These are phyloP conservation scores for Chiloscyllium punctatum DNA, from an alignment of 2,797 vertebrate genomes.

Conservation along the genomic window DNA sequence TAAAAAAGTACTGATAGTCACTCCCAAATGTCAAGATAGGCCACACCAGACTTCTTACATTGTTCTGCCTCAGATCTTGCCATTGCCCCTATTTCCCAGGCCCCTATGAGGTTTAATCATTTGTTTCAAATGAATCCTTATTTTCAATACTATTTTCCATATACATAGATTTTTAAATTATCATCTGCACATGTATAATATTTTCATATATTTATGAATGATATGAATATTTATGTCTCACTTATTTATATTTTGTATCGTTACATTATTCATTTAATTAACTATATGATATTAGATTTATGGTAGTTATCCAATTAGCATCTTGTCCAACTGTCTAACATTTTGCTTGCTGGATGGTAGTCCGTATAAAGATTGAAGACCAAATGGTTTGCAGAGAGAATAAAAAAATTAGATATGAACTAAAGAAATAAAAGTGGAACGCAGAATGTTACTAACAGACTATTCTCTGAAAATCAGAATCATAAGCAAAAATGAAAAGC, in stretches of 20 bases:
- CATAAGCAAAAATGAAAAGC: conserved; percentile 43
- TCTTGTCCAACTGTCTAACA: not conserved
- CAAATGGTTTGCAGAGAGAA: not conserved
- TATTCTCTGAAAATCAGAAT: conserved; percentile 39
- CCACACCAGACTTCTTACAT: no score
- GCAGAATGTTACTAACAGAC: not conserved
- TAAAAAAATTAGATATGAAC: not conserved
- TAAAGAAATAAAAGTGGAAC: not conserved
- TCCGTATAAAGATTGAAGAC: not conserved
- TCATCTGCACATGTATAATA: not conserved
- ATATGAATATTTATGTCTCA: not conserved
- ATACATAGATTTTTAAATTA: not conserved
- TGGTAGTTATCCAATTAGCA: not conserved
- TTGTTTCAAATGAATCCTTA: not conserved
- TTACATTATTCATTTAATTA: not conserved
- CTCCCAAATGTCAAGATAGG: no score
- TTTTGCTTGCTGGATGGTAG: not conserved
- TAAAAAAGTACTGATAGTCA: no score
- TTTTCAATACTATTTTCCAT: not conserved
- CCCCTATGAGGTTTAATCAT: no score
- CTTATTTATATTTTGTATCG: not conserved
- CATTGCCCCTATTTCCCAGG: no score
- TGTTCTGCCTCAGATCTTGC: no score
- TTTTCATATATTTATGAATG: not conserved
- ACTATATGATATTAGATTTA: not conserved